Percentiles rank a stretch among this genome's conserved stretches.
These are phyloP conservation scores for Indri indri DNA, from an alignment of 2,113 vertebrate species.

Conservation along the genomic window DNA sequence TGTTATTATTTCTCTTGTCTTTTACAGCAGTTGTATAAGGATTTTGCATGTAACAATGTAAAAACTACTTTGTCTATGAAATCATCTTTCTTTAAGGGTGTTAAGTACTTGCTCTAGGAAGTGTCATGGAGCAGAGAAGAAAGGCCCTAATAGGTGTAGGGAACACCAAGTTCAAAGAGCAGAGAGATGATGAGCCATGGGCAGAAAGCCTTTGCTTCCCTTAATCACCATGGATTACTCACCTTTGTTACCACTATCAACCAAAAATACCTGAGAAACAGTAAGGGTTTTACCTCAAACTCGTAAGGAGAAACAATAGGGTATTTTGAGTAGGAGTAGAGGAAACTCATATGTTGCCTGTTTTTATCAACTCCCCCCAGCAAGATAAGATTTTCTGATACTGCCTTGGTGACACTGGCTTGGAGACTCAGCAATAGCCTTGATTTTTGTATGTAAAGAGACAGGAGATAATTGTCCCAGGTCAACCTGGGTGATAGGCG, in stretches of 20 bases:
- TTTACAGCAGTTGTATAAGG: not conserved
- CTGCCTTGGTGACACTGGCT: not conserved
- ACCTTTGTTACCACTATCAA: not conserved
- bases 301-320: not conserved
- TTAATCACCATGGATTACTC: too few relatives aligned
- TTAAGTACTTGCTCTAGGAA: not conserved
- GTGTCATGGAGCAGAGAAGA: not conserved
- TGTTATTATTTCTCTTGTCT: not conserved
- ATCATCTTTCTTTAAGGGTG: not conserved
- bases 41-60: not conserved
- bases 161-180: not conserved
- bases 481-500: not conserved
- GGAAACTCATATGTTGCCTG: not conserved
- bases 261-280: not conserved
- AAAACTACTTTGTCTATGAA: not conserved
- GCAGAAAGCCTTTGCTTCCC: not conserved
- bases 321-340: not conserved
- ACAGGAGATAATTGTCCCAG: not conserved
- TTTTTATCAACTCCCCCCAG: not conserved
- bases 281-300: not conserved
- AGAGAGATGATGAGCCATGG: not conserved
- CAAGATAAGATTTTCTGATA: not conserved
- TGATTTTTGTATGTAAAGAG: not conserved
- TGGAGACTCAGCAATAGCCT: too few relatives aligned
- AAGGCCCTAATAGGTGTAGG: not conserved